A percentile compares a stretch with the other conserved stretches of the same genome.
Evolutionary conservation across 2,888 invertebrate species (phyloP).

Genomic region (Zhengitettix transpicula): DNA sequence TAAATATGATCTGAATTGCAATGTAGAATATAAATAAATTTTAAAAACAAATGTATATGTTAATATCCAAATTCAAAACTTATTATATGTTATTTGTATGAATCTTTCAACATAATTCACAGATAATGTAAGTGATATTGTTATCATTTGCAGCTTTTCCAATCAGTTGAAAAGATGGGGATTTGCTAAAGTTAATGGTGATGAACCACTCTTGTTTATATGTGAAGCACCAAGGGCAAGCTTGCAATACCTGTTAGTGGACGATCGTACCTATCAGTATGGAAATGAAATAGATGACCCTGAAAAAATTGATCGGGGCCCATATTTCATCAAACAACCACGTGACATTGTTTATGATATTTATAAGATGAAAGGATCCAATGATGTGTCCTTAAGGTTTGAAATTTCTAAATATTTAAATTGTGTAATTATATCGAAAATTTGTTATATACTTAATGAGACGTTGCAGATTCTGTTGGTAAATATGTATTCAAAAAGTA

Average conservation of each 20-base stretch:
- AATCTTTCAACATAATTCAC: no score
- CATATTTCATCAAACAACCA: constrained; percentile 76
- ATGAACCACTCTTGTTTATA: constrained; percentile 62
- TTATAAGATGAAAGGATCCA: constrained; percentile 45
- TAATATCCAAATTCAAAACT: no score
- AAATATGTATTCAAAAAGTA: no score
- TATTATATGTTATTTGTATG: no score
- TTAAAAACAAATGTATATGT: no score
- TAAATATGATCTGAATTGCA: no score
- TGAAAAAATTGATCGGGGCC: constrained; percentile 68
- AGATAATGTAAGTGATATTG: neutral
- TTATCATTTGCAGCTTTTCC: constrained; percentile 29
- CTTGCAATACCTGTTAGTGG: constrained; percentile 50
- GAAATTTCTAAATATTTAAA: constrained; percentile 1
- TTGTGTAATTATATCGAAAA: neutral
- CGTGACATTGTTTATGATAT: constrained; percentile 68
- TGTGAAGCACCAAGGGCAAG: constrained; percentile 71
- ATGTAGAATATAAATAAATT: no score
- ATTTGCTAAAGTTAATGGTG: constrained; percentile 60
- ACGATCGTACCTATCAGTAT: constrained; percentile 68
- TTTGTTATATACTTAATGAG: no score
- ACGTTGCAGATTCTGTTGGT: no score
- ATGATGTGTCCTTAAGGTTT: constrained; percentile 55
- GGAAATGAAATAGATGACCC: constrained; percentile 70
- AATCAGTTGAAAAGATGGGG: constrained; percentile 63